Base-by-base conservation (phyloP, 2,888 invertebrate genomes). In the Patella caerulea region DNA sequence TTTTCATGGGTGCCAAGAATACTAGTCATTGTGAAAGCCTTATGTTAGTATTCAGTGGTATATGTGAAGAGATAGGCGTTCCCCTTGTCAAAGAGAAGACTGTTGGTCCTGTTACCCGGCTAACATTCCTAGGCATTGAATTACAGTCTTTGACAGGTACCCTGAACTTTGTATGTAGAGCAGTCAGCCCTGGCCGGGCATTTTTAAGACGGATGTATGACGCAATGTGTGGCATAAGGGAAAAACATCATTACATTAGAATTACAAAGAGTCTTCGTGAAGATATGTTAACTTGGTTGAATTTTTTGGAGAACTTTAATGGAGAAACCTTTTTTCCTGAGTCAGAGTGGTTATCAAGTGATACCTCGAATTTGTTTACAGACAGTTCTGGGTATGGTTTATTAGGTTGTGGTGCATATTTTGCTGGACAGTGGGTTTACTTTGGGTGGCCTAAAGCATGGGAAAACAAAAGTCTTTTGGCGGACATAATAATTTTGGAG, bases 371-470 rank as follows among this genome's bases (percentile, higher is more conserved):
- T 24, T 24, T 24, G 24, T 24, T 24, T 24, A 24, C 24, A 24
- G 24, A 24, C 24, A 24, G 24, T 24, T 24, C 24, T 24, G 24
- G 24, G 24, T 24, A 24, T n/a, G 4, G 12, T n/a, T 53, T 55
- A 15, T 52, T 59, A 19, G 76, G 75, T 15, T 79, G 76, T 69
- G 76, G 79, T 45, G 71, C 71, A 34, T 29, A 52, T 59, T 79
- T 73, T 72, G 55, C 14, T n/a, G 59, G 52, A n/a, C 54, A 76
- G 71, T 79, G 76, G 76, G 24, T 12, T 52, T 78, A 70, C 52
- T 59, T 52, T 17, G 24, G 19, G 14, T 78, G 74, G 74, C 78
- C 78, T 2, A 24, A 55, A 12, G 24, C 15, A 2, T 69, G 73
- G 71, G 2, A 5, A 9, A 5, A n/a, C 14, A 15, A 34, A 24